Base-by-base conservation (phyloP, 2,888 invertebrate genomes). In the Cerastis rubricosa region DNA sequence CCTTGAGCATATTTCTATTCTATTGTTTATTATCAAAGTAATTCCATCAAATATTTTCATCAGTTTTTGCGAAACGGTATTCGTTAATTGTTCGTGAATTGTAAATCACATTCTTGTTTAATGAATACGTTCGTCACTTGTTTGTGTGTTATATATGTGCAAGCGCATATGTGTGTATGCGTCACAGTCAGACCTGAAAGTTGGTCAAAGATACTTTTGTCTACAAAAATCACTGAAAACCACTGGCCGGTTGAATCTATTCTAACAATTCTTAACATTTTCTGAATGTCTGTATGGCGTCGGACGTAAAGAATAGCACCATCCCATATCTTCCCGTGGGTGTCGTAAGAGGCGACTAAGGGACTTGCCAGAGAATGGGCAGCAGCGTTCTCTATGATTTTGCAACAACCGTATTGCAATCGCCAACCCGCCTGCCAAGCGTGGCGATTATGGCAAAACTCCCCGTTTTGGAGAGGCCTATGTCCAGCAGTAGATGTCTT, bases 91-190 rank as follows among this genome's bases (percentile, higher is more conserved):
- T 86, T 74, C 69, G 35, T 66, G 76, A 78, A 88, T 85, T 89
- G 89, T 90, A 90, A 90, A 91, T 92, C 88, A 88, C 92, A 91
- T 93, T 91, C 91, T 89, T 89, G 81, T 84, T 87, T 93, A 93
- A 93, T 93, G 91, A 89, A 89, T 87, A 89, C 88, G 88, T 91
- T 89, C 85, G 64, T 65, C 4, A 47, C 59, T 74, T 76, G 49
- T 57, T 40, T 81, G 84, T 84, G 83, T 86, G 81, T 67, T 78
- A 59, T 80, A 59, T 80, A 68, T 78, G 81, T 51, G 81, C 83
- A 76, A 67, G 78, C 72, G 79, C 77, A 71, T 78, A 71, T 70
- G 35, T 72, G 57, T 72, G 35, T 57, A 7, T 45, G 25, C 2
- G 70, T 71, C 35, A 47, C 66, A 17, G 65, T 19, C 2, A n/a